Base-by-base conservation (phyloP, 2,888 invertebrate species). In the Chrysodeixis includens region DNA sequence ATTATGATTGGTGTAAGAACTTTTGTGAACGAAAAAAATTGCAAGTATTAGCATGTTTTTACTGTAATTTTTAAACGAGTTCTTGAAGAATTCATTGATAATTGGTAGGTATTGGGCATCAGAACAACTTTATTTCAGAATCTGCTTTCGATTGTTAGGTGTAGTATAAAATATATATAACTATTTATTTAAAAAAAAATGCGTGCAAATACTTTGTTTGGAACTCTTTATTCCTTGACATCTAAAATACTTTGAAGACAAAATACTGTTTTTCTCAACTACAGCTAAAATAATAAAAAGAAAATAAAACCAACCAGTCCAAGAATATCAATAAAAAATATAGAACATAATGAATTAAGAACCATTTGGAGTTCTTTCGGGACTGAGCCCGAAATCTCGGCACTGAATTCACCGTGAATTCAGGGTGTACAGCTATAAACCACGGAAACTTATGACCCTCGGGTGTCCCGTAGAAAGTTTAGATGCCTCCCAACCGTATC, bases 401-500 rank as follows among this genome's bases (percentile, higher is more conserved):
- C 67, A 62, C 56, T 61, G 55, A 69, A 62, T 51, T 49, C 56
- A 54, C 65, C 62, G 57, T 69, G 66, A 74, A 78, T 56, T 58
- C 60, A 56, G 66, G 56, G 68, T 71, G 62, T 78, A 71, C 65
- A 74, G 63, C 65, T 49, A 76, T 78, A 78, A 78, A 78, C 76
- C 78, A 78, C 59, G 57, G 60, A 69, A 78, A 78, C 78, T 78
- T 78, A 78, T 76, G 76, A 76, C 69, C 63, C 76, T 66, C 62
- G 22, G 53, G 71, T 66, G 74, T 62, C 71, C 74, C 63, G 65
- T 71, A 68, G 65, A 71, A 78, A 76, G 74, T 78, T 78, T 74
- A 76, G 66, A 71, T 71, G 76, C 67, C 61, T 59, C 46, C 58
- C 30, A 59, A 66, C 60, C 53, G 52, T 7, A 63, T 12, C 63